A percentile compares a stretch with the other conserved stretches of the same genome.
phyloP scores from a whole-genome alignment of 2,113 vertebrate species.

The Axis porcinus region DNA sequence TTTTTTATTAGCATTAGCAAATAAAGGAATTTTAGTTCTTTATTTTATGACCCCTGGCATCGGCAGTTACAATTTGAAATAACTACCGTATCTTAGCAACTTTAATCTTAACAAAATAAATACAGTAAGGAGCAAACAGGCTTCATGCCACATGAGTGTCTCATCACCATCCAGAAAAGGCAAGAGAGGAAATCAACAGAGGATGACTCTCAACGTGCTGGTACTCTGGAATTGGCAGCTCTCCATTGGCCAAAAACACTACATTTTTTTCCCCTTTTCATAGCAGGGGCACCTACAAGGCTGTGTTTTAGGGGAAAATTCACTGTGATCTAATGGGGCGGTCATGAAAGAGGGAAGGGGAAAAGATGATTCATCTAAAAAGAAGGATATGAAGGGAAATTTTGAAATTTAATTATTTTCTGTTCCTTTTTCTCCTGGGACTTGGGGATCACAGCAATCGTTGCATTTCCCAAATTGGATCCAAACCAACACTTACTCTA shows the following conservation, averaged over 20 bases:
- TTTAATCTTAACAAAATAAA: slow-evolving; percentile 60
- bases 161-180: slow-evolving; percentile 46
- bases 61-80: slow-evolving; percentile 58
- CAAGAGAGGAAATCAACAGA: background rate
- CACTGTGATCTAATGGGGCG: background rate
- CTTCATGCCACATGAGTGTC: background rate
- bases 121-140: slow-evolving; percentile 7
- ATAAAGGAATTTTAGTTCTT: slow-evolving; percentile 69
- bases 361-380: background rate
- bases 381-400: background rate
- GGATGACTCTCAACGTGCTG: background rate
- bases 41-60: slow-evolving; percentile 63
- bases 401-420: background rate
- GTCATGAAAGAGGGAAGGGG: background rate
- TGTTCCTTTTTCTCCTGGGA: background rate
- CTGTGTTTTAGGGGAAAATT: background rate
- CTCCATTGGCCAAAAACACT: background rate
- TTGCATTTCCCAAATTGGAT: background rate
- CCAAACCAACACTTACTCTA: background rate
- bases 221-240: background rate
- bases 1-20: slow-evolving; percentile 74
- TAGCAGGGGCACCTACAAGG: background rate
- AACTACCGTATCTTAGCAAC: slow-evolving; percentile 65
- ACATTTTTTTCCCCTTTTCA: slow-evolving; percentile 1
- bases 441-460: background rate